A percentile compares a stretch with the other conserved stretches of the same genome.
Evolutionary conservation across 2,888 invertebrate genomes (phyloP).

Genomic region (Phaonia tiefii): DNA sequence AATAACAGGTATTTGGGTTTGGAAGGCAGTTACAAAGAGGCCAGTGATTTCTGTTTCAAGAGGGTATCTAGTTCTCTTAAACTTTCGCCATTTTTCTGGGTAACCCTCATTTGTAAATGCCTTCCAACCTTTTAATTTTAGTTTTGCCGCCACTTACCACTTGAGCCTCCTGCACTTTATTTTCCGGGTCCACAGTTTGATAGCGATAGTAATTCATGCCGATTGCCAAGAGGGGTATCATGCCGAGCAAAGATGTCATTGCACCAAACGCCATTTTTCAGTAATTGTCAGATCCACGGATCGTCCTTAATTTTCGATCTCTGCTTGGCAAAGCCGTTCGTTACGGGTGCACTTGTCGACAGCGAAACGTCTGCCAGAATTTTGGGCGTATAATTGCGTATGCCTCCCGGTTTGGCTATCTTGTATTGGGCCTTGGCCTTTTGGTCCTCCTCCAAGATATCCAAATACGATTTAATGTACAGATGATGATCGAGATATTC

Average conservation of each 20-base stretch:
- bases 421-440: slow-evolving; percentile 80
- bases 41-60: too few relatives aligned
- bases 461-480: slow-evolving; percentile 82
- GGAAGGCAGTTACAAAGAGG: neutral
- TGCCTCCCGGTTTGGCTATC: slow-evolving; percentile 83
- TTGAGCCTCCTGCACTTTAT: slow-evolving; percentile 86
- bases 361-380: slow-evolving; percentile 81
- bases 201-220: slow-evolving; percentile 91
- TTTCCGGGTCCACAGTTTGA: slow-evolving; percentile 91
- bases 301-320: slow-evolving; percentile 80
- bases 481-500: slow-evolving; percentile 82
- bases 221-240: slow-evolving; percentile 90
- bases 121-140: neutral
- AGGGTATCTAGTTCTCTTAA: too few relatives aligned
- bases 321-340: slow-evolving; percentile 53
- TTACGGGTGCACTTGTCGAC: slow-evolving; percentile 73
- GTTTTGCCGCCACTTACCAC: slow-evolving; percentile 83
- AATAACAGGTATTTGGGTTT: neutral
- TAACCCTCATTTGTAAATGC: neutral
- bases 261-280: slow-evolving; percentile 83
- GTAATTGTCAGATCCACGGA: slow-evolving; percentile 84
- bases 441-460: slow-evolving; percentile 81
- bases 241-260: slow-evolving; percentile 86
- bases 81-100: too few relatives aligned
- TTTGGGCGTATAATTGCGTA: slow-evolving; percentile 88